Conservation (phyloP, 2,113 vertebrate genomes). For the Garra rufa region DNA sequence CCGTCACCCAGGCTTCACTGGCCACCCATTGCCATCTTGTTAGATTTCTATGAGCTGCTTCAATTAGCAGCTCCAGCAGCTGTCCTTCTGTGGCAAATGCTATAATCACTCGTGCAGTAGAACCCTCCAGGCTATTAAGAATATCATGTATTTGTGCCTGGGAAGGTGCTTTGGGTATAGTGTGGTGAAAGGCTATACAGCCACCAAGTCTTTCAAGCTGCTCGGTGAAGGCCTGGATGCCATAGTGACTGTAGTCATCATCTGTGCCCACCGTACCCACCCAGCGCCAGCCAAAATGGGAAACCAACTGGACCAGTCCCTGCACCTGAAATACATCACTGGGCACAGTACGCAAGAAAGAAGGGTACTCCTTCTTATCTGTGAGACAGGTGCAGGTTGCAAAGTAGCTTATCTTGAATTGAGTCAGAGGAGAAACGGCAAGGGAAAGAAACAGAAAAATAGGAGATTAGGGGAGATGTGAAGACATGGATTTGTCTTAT, state of each 20-base stretch:
- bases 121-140: conserved; percentile 66
- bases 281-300: conserved; percentile 66
- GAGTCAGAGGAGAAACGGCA: background rate
- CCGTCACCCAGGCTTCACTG: conserved; percentile 70
- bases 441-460: background rate
- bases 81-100: conserved; percentile 75
- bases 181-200: conserved; percentile 67
- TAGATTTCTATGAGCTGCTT: conserved; percentile 70
- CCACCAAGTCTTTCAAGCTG: conserved; percentile 68
- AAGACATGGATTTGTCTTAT: background rate
- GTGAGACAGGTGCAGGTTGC: conserved; percentile 67
- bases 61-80: conserved; percentile 66
- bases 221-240: conserved; percentile 74
- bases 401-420: conserved; percentile 68
- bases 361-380: conserved; percentile 63
- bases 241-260: conserved; percentile 78
- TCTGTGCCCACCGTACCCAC: conserved; percentile 73
- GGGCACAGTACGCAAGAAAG: conserved; percentile 68
- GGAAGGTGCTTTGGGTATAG: conserved; percentile 69
- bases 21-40: conserved; percentile 70
- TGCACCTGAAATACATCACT: conserved; percentile 68
- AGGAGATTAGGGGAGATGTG: background rate
- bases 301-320: conserved; percentile 64
- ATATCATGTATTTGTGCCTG: conserved; percentile 61
- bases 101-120: conserved; percentile 70